Percentiles rank a stretch among this genome's conserved stretches.
These are phyloP conservation scores for Rhegmatorhina hoffmannsi DNA, from an alignment of 2,113 vertebrate species.

Conservation along the genomic window DNA sequence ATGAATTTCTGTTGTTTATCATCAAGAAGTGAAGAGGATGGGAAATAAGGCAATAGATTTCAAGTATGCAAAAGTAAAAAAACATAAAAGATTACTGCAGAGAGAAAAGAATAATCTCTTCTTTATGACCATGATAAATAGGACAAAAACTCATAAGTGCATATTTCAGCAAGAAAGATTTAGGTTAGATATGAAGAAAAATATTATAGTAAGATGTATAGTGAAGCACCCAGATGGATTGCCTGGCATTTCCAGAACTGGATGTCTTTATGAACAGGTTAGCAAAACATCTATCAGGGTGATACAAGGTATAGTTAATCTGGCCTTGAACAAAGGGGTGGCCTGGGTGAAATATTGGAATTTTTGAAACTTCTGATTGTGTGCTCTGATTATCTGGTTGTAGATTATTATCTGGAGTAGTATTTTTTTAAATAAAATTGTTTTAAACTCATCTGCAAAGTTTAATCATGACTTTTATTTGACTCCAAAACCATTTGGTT, in stretches of 20 bases:
- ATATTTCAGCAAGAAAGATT: slow-evolving; percentile 43
- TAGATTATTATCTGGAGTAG: neutral
- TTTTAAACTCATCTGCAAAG: neutral
- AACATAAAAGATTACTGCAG: neutral
- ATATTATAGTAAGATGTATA: neutral
- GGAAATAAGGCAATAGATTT: slow-evolving; percentile 31
- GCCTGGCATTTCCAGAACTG: neutral
- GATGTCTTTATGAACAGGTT: slow-evolving; percentile 10
- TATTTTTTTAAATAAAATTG: neutral
- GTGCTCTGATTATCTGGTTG: neutral
- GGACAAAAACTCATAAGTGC: neutral
- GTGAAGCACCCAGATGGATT: neutral
- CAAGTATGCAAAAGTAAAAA: slow-evolving; percentile 12
- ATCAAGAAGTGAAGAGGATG: neutral
- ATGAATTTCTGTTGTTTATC: neutral
- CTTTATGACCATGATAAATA: slow-evolving; percentile 11
- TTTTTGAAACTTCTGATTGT: neutral
- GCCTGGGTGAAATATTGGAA: slow-evolving; percentile 5
- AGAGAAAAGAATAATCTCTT: slow-evolving; percentile 27
- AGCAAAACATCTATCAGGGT: neutral
- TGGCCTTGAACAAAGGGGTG: neutral
- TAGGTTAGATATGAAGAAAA: slow-evolving; percentile 10
- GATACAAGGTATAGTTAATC: neutral
- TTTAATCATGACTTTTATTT: neutral
- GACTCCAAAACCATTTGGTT: neutral